phyloP scores from a whole-genome alignment of 2,113 vertebrate species.

The Ramphastos sulfuratus region DNA sequence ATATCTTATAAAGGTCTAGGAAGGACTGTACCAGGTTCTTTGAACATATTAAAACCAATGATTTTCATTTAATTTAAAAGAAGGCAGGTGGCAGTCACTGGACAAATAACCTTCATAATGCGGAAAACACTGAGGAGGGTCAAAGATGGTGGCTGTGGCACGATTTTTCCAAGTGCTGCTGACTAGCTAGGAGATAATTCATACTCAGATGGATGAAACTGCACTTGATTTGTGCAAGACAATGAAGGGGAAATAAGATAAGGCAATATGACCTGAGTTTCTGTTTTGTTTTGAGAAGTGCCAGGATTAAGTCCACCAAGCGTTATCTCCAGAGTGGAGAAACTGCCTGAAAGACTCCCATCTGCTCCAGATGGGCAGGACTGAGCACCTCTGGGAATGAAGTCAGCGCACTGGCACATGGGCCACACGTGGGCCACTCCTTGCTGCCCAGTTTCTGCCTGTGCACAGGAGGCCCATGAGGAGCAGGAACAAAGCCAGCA shows the following conservation, averaged over 20 bases:
- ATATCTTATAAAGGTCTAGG: not conserved
- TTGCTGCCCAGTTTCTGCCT: rapidly evolving
- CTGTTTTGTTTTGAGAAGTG: not conserved
- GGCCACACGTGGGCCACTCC: not conserved
- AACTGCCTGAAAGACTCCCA: not conserved
- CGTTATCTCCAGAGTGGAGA: not conserved
- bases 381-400: not conserved
- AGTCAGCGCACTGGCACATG: not conserved
- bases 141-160: not conserved
- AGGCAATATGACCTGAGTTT: not conserved
- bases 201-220: not conserved
- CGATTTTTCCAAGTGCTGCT: not conserved
- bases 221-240: not conserved
- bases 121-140: not conserved
- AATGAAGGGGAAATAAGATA: not conserved
- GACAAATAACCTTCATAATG: not conserved
- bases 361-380: not conserved
- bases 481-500: not conserved
- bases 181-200: constrained; percentile 9
- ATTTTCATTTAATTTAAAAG: not conserved
- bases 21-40: not conserved
- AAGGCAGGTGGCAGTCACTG: not conserved
- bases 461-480: rapidly evolving
- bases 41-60: not conserved
- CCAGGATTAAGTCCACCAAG: not conserved